Conservation (phyloP, 1,140 invertebrate species). For the Brachionus calyciflorus region DNA sequence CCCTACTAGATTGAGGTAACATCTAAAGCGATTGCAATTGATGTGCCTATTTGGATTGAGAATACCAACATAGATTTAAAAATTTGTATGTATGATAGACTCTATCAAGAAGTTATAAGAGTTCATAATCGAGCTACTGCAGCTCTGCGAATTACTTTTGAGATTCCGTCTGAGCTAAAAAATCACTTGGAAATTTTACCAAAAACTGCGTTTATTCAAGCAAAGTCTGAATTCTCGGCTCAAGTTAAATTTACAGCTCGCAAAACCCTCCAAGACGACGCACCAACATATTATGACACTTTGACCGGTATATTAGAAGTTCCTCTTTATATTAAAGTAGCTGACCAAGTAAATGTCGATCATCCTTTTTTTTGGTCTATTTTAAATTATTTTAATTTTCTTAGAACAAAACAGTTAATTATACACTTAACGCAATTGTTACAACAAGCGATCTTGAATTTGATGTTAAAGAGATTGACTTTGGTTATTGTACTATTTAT, state of each 20-base stretch:
- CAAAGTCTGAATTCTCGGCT: constrained; percentile 58
- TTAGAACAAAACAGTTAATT: constrained; percentile 56
- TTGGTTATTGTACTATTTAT: constrained; percentile 58
- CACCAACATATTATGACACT: constrained; percentile 57
- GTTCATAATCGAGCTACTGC: constrained; percentile 54
- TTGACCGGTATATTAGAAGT: constrained; percentile 59
- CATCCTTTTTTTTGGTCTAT: neutral
- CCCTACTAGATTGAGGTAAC: constrained; percentile 56
- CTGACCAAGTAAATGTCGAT: constrained; percentile 56
- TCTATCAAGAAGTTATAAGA: constrained; percentile 59
- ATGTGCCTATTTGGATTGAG: constrained; percentile 61
- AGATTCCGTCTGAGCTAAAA: constrained; percentile 56
- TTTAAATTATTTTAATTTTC: neutral
- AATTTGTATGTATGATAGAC: constrained; percentile 60
- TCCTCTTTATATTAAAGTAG: constrained; percentile 57
- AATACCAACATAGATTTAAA: constrained; percentile 57
- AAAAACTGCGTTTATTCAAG: constrained; percentile 60
- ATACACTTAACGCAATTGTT: constrained; percentile 58
- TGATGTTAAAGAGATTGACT: constrained; percentile 55
- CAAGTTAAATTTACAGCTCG: constrained; percentile 61
- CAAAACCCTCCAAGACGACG: constrained; percentile 55
- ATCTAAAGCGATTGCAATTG: constrained; percentile 55
- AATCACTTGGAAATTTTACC: constrained; percentile 60
- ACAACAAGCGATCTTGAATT: constrained; percentile 59
- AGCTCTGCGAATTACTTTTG: constrained; percentile 56